Evolutionary conservation across 2,113 vertebrate species (phyloP), one percentile per base, ranked within the genome.

Genomic region (Phodopus roborovskii): DNA sequence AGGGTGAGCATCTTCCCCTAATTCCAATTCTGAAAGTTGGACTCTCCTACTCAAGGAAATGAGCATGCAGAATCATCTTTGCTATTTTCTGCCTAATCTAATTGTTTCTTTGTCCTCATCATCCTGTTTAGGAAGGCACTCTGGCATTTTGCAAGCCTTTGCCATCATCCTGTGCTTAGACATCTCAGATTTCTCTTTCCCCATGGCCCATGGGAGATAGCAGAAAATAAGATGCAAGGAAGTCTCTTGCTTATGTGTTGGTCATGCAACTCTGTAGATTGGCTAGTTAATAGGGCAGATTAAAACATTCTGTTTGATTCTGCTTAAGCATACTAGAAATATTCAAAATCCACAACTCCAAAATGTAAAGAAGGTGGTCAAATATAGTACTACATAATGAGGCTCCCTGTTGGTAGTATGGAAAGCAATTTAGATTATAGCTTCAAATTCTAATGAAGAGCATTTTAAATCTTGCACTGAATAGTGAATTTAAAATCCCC

Each of bases 371-470:
- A 96, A 97, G 71, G 66, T 96, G 97, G 92, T 97, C 97, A 98
- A 98, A 98, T 98, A 98, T 97, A 98, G 97, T 97, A 94, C 97
- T 97, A 95, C 97, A 97, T 98, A 98, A 97, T 97, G 97, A 98
- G 97, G 24, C 97, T 98, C 97, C 96, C 94, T 96, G 94, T 96
- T 96, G 78, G 82, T 97, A 94, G 50, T 95, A 33, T 97, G 84
- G 91, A 68, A 92, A 97, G 33, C 84, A 75, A 60, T 53, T 96
- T 96, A 90, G 94, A 42, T 64, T 97, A 58, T 84, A 97, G 92
- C 78, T 97, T 96, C 88, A 28, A 96, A 89, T 92, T 97, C 62
- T 84, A 81, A 95, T 96, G 91, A 98, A 96, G 79, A 96, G 92
- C 93, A 94, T 96, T 98, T 98, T 74, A 96, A 97, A 97, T n/a